phyloP scores from a whole-genome alignment of 2,797 vertebrate species.

The Glyptemys insculpta region DNA sequence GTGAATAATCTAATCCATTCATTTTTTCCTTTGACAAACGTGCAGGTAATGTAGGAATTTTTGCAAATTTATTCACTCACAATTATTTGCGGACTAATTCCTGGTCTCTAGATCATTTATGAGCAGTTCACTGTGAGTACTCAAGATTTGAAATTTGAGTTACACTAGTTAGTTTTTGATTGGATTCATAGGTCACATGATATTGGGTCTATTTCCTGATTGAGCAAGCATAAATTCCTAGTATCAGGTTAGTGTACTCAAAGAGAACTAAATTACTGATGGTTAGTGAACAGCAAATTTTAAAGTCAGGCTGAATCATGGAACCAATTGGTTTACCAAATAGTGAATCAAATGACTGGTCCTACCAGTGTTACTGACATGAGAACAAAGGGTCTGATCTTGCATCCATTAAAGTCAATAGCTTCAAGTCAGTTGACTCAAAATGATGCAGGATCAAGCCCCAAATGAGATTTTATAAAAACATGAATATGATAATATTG shows the following conservation, averaged over 20 bases:
- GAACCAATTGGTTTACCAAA: background rate
- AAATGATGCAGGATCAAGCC: background rate
- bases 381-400: background rate
- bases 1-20: background rate
- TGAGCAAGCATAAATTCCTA: background rate
- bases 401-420: background rate
- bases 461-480: background rate
- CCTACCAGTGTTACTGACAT: background rate
- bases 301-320: background rate
- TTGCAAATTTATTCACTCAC: background rate
- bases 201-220: background rate
- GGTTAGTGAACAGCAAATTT: slow-evolving; percentile 4
- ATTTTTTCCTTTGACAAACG: background rate
- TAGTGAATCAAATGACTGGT: background rate
- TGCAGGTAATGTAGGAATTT: background rate
- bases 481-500: background rate
- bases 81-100: background rate
- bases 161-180: background rate
- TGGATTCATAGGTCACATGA: background rate
- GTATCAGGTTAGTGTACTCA: background rate
- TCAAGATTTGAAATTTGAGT: background rate
- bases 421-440: background rate
- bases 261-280: background rate
- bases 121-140: background rate
- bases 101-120: background rate